These are phyloP conservation scores for Herpailurus yagouaroundi DNA, from an alignment of 2,113 vertebrate genomes.

Conservation along the genomic window DNA sequence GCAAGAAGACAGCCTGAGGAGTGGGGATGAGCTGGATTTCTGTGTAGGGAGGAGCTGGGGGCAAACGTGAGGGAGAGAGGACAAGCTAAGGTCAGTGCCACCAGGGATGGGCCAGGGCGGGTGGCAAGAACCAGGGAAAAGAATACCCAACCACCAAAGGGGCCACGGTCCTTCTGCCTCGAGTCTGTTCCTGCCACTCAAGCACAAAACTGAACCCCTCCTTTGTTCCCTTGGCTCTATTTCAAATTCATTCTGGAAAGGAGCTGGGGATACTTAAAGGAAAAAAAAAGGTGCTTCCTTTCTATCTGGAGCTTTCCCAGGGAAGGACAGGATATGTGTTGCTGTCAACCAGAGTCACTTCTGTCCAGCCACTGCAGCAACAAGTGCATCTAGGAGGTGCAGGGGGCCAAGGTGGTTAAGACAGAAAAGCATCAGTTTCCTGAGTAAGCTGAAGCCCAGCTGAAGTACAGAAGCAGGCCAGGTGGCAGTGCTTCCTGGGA, in stretches of 20 bases:
- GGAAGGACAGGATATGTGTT: neutral
- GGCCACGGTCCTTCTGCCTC: neutral
- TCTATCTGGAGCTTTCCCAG: neutral
- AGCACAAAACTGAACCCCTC: neutral
- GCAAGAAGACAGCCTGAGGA: neutral
- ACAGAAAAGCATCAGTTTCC: neutral
- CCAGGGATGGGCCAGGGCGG: neutral
- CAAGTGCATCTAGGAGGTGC: neutral
- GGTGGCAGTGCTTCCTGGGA: neutral
- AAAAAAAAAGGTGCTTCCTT: neutral
- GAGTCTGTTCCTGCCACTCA: neutral
- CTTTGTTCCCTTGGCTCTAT: neutral
- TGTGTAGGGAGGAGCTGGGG: neutral
- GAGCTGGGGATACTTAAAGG: neutral
- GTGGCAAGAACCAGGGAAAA: neutral
- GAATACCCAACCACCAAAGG: neutral
- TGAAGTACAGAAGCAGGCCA: too few relatives aligned
- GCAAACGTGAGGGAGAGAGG: accelerated
- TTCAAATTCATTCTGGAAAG: constrained; percentile 21
- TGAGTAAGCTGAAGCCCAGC: neutral
- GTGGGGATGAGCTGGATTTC: neutral
- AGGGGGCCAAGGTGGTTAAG: too few relatives aligned
- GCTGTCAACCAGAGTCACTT: neutral
- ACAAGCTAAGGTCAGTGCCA: neutral
- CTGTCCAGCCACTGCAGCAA: neutral